phyloP scores from a whole-genome alignment of 2,113 vertebrate genomes.

The Saccopteryx leptura region DNA sequence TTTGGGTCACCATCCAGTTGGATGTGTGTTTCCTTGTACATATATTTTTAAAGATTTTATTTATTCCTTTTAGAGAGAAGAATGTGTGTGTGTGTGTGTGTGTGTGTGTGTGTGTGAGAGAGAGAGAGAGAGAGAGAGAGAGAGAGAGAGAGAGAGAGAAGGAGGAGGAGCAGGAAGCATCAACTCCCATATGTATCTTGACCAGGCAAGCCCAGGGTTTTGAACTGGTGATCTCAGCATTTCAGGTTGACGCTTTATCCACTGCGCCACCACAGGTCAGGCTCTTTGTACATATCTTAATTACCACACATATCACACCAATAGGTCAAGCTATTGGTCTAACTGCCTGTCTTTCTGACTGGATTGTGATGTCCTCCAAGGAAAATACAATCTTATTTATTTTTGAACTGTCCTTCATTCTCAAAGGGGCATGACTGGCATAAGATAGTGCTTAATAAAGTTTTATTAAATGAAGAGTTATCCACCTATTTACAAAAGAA shows the following conservation, averaged over 20 bases:
- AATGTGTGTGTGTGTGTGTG: no score
- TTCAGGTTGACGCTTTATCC: no score
- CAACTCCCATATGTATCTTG: no score
- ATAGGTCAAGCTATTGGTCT: background rate
- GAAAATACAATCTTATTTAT: constrained; percentile 54
- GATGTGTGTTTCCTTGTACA: constrained; percentile 12
- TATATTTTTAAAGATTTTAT: background rate
- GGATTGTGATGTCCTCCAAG: constrained; percentile 40
- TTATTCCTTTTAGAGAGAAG: no score
- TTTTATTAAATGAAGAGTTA: constrained; percentile 29
- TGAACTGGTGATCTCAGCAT: no score
- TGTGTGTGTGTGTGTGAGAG: no score
- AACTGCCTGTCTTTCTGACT: background rate
- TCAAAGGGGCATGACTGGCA: background rate
- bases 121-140: no score
- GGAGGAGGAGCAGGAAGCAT: no score
- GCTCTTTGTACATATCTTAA: background rate
- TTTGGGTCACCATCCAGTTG: background rate
- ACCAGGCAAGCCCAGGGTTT: no score
- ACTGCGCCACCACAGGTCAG: no score
- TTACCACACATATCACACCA: background rate
- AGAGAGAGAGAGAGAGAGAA: no score
- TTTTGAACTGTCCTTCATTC: constrained; percentile 53
- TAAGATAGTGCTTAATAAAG: background rate
- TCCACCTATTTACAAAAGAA: constrained; percentile 34